phyloP scores from a whole-genome alignment of 2,113 vertebrate species.

The Heterotis niloticus region DNA sequence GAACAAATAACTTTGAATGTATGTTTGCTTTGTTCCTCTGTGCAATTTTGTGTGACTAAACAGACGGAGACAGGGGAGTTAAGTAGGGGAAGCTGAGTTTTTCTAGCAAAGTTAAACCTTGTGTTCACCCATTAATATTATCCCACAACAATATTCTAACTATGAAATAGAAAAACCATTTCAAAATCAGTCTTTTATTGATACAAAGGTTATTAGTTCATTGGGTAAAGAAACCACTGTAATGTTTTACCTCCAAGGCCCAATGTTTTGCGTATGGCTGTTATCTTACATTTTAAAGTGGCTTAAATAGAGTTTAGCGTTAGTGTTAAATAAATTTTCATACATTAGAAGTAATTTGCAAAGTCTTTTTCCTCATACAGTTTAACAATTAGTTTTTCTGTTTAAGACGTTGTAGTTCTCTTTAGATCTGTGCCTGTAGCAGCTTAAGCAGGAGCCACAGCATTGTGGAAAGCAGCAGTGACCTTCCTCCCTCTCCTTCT shows the following conservation, averaged over 20 bases:
- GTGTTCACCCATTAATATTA: neutral
- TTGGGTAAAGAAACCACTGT: neutral
- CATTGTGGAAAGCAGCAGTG: neutral
- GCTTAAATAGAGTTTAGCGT: neutral
- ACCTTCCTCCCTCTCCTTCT: slow-evolving; percentile 53
- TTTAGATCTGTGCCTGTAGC: neutral
- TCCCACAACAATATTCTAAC: neutral
- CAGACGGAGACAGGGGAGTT: slow-evolving; percentile 31
- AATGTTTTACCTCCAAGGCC: neutral
- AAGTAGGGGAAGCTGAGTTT: neutral
- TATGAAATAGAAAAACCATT: neutral
- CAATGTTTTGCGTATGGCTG: neutral
- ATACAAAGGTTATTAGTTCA: too few species aligned
- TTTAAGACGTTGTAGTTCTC: slow-evolving; percentile 11
- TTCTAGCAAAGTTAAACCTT: neutral
- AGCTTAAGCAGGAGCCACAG: neutral
- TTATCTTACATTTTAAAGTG: neutral
- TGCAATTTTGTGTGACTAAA: neutral
- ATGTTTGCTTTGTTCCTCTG: neutral
- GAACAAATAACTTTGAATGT: neutral
- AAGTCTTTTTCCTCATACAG: slow-evolving; percentile 22
- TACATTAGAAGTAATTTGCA: neutral
- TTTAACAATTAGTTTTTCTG: slow-evolving; percentile 12
- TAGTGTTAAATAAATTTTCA: neutral
- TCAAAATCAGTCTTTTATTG: neutral